Base-by-base conservation (phyloP, 2,888 invertebrate genomes). In the Drosophila colorata region DNA sequence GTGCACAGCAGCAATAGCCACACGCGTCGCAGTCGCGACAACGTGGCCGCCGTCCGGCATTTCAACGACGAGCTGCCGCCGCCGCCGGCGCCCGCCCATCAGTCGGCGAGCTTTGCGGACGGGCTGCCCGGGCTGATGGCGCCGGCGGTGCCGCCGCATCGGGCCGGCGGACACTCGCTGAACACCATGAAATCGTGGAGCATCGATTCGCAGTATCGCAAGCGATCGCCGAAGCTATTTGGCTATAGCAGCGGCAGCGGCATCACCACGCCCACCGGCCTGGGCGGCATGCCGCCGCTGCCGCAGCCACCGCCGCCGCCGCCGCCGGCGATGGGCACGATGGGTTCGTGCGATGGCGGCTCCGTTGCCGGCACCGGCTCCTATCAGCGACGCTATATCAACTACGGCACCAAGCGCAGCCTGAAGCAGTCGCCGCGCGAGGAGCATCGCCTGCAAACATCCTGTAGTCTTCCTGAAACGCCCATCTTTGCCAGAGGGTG, bases 401-500 rank as follows among this genome's bases (percentile, higher is more conserved):
- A 91, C 53, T 92, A 91, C 61, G 91, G 90, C 58, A 91, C 92
- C 31, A 92, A 93, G 81, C 86, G 91, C 51, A 91, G 91, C 51
- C 90, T 93, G 5, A 93, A 93, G 49, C 93, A 93, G 72, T 93
- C 93, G 74, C 93, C 94, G 41, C 93, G 94, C 44, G 94, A 95
- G 52, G 95, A 95, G 48, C 93, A 92, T 75, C 94, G 94, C 73
- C 90, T 97, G 91, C 97, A 97, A 92, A 97, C 97, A 4, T 97
- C 97, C 0, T 97, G 96, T 80, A 97, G 97, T 87, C 93, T 97
- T 64, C 97, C 97, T n/a, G 97, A 97, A 93, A 97, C 97, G 1
- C 97, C 97, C 0, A 96, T 97, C 69, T 97, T 97, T 91, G 96
- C 96, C 4, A 94, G 97, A 77, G 96, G 96, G 92, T 92, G 72